Percentiles rank a stretch among this genome's conserved stretches.
Evolutionary conservation across 2,797 vertebrate species (phyloP).

Genomic region (Galago senegalensis): DNA sequence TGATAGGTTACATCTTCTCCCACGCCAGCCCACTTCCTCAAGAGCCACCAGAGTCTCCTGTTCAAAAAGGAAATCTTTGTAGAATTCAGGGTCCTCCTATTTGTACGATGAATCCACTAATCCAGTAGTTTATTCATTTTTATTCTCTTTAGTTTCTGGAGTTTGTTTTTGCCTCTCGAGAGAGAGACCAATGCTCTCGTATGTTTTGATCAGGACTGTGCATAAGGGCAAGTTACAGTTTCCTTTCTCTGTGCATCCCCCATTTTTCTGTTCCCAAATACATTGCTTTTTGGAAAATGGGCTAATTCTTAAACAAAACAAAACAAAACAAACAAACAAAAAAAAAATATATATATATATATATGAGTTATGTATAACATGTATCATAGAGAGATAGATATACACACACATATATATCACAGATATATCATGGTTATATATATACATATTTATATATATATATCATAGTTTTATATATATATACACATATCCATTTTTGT

Average conservation of each 20-base stretch:
- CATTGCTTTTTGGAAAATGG: neutral
- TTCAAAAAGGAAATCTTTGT: slow-evolving; percentile 55
- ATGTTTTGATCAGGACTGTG: neutral
- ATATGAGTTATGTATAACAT: neutral
- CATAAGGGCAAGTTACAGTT: neutral
- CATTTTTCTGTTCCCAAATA: neutral
- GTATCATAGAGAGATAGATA: neutral
- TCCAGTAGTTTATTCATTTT: neutral
- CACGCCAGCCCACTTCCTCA: slow-evolving; percentile 67
- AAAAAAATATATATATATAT: neutral
- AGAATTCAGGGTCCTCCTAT: neutral
- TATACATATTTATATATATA: neutral
- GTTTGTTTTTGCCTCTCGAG: neutral
- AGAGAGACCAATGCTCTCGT: neutral
- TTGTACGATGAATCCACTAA: neutral
- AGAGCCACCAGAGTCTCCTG: neutral
- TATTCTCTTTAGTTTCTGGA: neutral
- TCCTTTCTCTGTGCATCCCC: neutral
- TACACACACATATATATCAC: too few relatives aligned
- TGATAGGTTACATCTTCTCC: slow-evolving; percentile 74
- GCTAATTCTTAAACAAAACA: neutral
- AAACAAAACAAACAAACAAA: too few relatives aligned
- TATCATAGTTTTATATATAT: neutral
- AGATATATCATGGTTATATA: too few relatives aligned
- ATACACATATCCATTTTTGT: neutral